A percentile compares a stretch with the other conserved stretches of the same genome.
phyloP scores from a whole-genome alignment of 1,140 invertebrate species.

The Stegodyphus mimosarum region DNA sequence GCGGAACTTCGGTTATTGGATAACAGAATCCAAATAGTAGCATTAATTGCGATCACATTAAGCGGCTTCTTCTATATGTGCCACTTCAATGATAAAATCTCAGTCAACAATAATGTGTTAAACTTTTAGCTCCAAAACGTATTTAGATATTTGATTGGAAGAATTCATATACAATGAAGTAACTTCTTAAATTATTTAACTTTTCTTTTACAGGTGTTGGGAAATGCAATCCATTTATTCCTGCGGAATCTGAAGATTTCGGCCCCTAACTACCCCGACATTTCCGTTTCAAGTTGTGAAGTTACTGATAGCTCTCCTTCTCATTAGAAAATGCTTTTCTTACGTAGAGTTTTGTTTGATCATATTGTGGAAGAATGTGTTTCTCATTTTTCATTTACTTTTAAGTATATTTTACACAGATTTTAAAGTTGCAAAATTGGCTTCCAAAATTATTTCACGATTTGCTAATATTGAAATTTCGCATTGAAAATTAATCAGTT shows the following conservation, averaged over 20 bases:
- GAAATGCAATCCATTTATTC: background rate
- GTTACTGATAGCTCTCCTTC: background rate
- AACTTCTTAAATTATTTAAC: background rate
- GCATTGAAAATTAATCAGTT: background rate
- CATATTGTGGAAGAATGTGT: background rate
- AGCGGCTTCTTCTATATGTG: background rate
- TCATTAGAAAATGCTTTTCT: background rate
- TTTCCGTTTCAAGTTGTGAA: background rate
- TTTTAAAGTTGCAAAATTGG: background rate
- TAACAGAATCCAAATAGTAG: too few relatives aligned
- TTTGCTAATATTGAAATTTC: too few relatives aligned
- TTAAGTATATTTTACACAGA: background rate
- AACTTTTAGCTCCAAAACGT: background rate
- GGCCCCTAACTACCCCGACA: background rate
- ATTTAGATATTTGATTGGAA: background rate
- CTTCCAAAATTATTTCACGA: background rate
- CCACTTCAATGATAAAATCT: background rate
- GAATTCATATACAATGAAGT: background rate
- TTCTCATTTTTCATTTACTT: background rate
- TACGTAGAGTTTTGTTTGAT: background rate
- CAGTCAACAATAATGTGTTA: background rate
- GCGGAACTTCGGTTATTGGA: too few relatives aligned
- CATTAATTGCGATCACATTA: background rate
- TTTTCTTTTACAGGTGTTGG: background rate
- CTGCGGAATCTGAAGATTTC: background rate